phyloP scores from a whole-genome alignment of 2,888 invertebrate species.

The Itoplectis maculator region DNA sequence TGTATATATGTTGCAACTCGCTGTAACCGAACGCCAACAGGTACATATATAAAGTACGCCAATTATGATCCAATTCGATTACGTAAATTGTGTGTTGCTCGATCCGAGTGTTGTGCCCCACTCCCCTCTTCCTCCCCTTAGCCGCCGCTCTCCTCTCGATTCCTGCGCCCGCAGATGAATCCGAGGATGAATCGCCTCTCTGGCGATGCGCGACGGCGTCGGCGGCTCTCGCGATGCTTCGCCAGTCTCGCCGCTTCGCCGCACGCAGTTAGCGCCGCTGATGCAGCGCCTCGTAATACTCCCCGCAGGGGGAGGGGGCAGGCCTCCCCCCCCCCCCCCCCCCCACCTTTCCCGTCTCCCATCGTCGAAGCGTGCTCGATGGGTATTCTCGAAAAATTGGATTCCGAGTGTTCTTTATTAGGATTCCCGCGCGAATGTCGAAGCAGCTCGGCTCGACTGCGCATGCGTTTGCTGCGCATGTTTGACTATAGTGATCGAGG shows the following conservation, averaged over 20 bases:
- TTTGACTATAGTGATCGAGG: neutral
- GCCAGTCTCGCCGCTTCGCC: no score
- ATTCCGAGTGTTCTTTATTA: slow-evolving; percentile 14
- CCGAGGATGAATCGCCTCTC: no score
- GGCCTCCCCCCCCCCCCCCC: neutral
- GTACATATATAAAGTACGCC: slow-evolving; percentile 52
- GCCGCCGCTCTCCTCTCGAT: no score
- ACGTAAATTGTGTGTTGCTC: slow-evolving; percentile 58
- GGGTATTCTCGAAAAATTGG: slow-evolving; percentile 20
- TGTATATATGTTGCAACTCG: slow-evolving; percentile 1
- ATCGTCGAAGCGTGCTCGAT: neutral
- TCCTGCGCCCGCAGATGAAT: no score
- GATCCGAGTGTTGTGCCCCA: no score
- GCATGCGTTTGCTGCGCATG: neutral
- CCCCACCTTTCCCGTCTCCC: neutral
- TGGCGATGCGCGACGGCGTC: no score
- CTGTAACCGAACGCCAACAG: slow-evolving; percentile 12
- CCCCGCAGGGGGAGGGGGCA: no score
- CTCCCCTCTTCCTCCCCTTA: no score
- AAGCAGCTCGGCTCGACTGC: slow-evolving; percentile 8
- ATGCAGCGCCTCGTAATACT: neutral
- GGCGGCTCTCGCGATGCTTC: no score
- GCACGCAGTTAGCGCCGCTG: slow-evolving; percentile 20
- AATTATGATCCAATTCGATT: slow-evolving; percentile 67
- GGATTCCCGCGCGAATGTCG: slow-evolving; percentile 28